phyloP scores from a whole-genome alignment of 2,113 vertebrate genomes.

The Puffinus mauretanicus region DNA sequence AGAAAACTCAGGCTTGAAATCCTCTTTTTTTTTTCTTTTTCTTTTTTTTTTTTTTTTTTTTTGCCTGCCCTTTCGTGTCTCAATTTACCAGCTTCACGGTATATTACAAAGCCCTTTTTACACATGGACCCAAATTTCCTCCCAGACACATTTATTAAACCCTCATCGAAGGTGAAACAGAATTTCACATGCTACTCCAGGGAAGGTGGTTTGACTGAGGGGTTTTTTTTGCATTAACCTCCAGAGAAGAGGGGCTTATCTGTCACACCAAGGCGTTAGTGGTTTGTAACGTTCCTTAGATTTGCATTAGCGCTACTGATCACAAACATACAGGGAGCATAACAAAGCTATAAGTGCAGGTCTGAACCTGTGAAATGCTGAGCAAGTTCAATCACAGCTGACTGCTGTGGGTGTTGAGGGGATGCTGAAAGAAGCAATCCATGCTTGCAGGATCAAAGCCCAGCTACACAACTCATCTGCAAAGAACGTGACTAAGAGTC shows the following conservation, averaged over 20 bases:
- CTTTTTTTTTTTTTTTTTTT: neutral
- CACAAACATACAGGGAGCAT: neutral
- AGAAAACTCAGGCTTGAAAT: neutral
- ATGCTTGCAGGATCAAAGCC: constrained; percentile 8
- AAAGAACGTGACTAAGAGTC: constrained; percentile 5
- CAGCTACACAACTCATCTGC: constrained; percentile 1
- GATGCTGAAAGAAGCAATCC: constrained; percentile 20
- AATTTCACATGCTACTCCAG: neutral
- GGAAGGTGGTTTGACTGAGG: neutral
- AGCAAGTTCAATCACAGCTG: constrained; percentile 18
- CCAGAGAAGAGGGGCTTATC: neutral
- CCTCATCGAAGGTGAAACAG: constrained; percentile 13
- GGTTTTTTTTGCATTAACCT: neutral
- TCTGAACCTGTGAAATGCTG: constrained; percentile 46
- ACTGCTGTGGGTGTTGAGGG: constrained; percentile 18
- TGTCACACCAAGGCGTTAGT: neutral
- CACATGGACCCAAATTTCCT: neutral
- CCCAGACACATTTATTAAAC: neutral
- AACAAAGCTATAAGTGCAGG: neutral
- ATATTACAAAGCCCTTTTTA: neutral
- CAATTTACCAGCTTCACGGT: neutral
- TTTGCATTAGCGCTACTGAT: neutral
- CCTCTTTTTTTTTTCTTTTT: too few species aligned
- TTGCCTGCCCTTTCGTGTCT: neutral
- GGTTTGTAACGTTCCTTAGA: neutral